Evolutionary conservation across 2,888 invertebrate genomes (phyloP), one percentile per base, ranked within the genome.

Genomic region (Polymixis lichenea): DNA sequence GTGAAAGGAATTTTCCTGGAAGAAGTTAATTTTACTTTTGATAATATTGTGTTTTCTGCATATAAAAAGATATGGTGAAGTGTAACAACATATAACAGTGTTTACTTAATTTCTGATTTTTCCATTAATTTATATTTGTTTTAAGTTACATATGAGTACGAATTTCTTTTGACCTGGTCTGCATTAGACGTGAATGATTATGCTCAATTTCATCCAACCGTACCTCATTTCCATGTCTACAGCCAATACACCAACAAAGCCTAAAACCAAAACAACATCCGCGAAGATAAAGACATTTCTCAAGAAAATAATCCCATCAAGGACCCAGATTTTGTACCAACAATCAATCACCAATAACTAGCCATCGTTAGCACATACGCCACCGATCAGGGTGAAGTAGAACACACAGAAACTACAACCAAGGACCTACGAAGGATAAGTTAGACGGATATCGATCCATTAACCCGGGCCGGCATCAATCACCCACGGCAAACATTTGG

Each of bases 401-500:
- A 79, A 83, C 79, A 87, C 86, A 90, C 86, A 86, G 81, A 83
- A 87, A 87, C 86, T 88, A 86, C 75, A 80, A 17, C 79, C 77
- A 81, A 85, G 85, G 86, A 70, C 82, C 77, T 28, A 70, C 75
- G 75, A 80, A 84, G 89, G 83, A 84, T 84, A 88, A 87, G 75
- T 87, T 86, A 74, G 80, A 80, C 83, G 91, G 90, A 90, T 93
- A 95, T 94, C 93, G 95, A 95, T 94, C 94, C 92, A 92, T 93
- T 94, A 92, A 87, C 87, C 84, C 88, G 86, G 83, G 91, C 88
- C 90, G 89, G 91, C 94, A 95, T 95, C 95, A 95, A 95, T 95
- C 95, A 95, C 93, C 86, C 78, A 86, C 85, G 56, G 91, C 95
- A 95, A 95, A 95, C 94, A 95, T 91, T 89, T 90, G 89, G 86